Percentiles rank a stretch among this genome's conserved stretches.
Evolutionary conservation across 2,113 vertebrate species (phyloP).

Genomic region (Symphodus melops): DNA sequence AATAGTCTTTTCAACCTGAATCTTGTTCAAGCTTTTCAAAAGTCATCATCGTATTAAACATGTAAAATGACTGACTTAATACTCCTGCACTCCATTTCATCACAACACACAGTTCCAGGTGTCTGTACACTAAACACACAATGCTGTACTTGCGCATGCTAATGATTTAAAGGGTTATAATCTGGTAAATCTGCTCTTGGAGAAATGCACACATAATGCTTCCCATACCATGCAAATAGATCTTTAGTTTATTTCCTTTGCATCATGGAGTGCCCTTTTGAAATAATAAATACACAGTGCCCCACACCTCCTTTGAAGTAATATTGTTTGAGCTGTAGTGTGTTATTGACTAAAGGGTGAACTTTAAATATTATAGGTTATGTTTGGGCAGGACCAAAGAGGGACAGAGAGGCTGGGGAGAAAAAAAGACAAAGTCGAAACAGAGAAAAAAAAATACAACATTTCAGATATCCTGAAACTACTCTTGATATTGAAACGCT

Average conservation of each 20-base stretch:
- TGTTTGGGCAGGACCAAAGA: slow-evolving; percentile 29
- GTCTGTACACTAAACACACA: too few relatives aligned
- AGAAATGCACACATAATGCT: neutral
- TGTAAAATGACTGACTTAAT: slow-evolving; percentile 5
- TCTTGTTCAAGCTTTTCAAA: slow-evolving; percentile 46
- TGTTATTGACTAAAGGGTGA: slow-evolving; percentile 27
- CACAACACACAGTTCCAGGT: neutral
- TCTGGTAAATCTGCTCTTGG: neutral
- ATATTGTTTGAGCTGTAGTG: slow-evolving; percentile 25
- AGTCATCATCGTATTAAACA: slow-evolving; percentile 28
- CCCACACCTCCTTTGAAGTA: neutral
- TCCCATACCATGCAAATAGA: neutral
- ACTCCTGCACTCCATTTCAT: neutral
- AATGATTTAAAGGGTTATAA: too few relatives aligned
- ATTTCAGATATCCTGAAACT: slow-evolving; percentile 3
- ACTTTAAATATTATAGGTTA: slow-evolving; percentile 49
- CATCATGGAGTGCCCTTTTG: neutral
- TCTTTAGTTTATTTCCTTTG: neutral
- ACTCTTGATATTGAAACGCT: slow-evolving; percentile 31
- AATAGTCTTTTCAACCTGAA: slow-evolving; percentile 17
- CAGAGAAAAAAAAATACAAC: slow-evolving; percentile 3
- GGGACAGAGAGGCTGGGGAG: neutral
- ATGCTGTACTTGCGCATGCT: too few relatives aligned
- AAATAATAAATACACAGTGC: slow-evolving; percentile 24
- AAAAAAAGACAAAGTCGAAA: slow-evolving; percentile 27